Conservation (phyloP, 2,113 vertebrate species). For the Solenodon paradoxus region DNA sequence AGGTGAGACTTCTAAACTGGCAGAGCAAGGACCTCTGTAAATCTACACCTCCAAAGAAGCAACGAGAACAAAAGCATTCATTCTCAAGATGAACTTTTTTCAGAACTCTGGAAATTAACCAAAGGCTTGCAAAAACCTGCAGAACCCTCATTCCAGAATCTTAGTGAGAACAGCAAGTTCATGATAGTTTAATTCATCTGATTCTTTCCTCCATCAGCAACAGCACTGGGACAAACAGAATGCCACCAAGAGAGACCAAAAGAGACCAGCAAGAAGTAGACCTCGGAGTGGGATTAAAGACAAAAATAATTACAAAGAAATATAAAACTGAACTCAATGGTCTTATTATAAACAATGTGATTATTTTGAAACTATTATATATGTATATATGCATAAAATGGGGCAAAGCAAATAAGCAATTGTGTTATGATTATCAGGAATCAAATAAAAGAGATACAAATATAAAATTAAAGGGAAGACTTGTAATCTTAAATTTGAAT, state of each 20-base stretch:
- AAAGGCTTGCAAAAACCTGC: not conserved
- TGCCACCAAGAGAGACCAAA: no score
- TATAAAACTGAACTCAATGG: not conserved
- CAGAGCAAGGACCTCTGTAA: not conserved
- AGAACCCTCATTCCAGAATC: not conserved
- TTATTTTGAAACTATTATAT: not conserved
- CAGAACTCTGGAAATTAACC: slow-evolving; percentile 2
- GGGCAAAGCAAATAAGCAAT: not conserved
- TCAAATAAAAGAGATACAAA: not conserved
- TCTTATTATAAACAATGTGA: not conserved
- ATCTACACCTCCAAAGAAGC: not conserved
- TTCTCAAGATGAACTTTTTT: not conserved
- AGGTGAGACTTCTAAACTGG: not conserved
- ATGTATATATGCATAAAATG: not conserved
- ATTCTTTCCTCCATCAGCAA: no score
- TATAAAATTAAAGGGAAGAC: not conserved
- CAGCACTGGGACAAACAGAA: no score
- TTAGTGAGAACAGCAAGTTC: not conserved
- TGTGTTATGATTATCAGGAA: not conserved
- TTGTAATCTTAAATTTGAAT: not conserved
- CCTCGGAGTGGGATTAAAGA: not conserved
- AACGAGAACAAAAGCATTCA: not conserved
- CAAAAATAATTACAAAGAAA: not conserved
- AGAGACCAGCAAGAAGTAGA: no score
- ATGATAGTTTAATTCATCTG: not conserved